These are phyloP conservation scores for Drosophila formosana DNA, from an alignment of 2,888 invertebrate genomes.

Conservation along the genomic window DNA sequence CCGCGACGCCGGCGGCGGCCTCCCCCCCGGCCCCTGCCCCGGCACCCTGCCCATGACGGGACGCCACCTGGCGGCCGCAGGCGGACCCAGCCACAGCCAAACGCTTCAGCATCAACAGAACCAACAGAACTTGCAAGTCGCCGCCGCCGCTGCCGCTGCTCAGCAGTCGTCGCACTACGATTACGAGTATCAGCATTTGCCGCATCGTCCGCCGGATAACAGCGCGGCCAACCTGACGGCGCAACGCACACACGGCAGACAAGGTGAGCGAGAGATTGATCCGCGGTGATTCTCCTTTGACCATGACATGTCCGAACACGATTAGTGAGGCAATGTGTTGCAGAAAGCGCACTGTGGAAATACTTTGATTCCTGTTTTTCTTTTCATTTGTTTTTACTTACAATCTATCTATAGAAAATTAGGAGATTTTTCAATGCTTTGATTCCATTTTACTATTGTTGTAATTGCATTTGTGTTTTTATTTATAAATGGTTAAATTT, in stretches of 20 bases:
- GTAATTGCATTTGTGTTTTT: no score
- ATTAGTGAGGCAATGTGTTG: no score
- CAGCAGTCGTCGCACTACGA: constrained; percentile 83
- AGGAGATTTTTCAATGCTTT: no score
- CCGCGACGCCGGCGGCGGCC: constrained; percentile 83
- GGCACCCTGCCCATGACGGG: constrained; percentile 71
- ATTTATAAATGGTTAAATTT: no score
- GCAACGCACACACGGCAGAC: constrained; percentile 83
- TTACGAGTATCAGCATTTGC: constrained; percentile 84
- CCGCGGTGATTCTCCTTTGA: no score
- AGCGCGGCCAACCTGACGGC: constrained; percentile 74
- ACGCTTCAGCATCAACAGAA: constrained; percentile 81
- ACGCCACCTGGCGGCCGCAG: constrained; percentile 46
- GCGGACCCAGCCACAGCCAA: constrained; percentile 64
- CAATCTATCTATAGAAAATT: no score
- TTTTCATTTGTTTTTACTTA: no score
- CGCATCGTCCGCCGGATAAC: constrained; percentile 80
- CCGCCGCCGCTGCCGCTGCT: constrained; percentile 60
- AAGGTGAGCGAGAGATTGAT: constrained; percentile 70
- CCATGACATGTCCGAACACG: no score
- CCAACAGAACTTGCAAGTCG: constrained; percentile 81
- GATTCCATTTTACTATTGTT: no score
- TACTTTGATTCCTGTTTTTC: no score
- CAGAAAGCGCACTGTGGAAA: no score
- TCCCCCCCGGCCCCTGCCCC: constrained; percentile 57